A percentile compares a stretch with the other conserved stretches of the same genome.
Conservation (phyloP, 1,140 invertebrate species). For the Oryctes rhinoceros region DNA sequence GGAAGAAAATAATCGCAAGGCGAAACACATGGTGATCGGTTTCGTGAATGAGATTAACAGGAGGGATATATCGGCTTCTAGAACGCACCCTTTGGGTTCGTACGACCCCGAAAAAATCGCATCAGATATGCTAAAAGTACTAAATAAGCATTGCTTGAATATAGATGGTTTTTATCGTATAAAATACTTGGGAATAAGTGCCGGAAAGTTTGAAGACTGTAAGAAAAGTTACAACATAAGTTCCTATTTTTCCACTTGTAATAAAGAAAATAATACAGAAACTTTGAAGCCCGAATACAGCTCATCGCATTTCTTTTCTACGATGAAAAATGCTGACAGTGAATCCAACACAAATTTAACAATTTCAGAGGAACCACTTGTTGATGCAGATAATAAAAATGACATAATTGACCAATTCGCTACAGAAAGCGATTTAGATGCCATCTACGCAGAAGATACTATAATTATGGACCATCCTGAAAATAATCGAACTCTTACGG, state of each 20-base stretch:
- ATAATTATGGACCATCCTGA: not conserved
- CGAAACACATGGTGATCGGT: constrained; percentile 71
- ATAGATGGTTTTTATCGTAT: constrained; percentile 61
- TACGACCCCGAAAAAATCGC: constrained; percentile 69
- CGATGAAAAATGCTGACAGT: not conserved
- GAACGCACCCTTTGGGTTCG: constrained; percentile 65
- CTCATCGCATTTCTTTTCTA: not conserved
- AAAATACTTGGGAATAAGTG: constrained; percentile 77
- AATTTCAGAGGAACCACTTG: not conserved
- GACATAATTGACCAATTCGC: not conserved
- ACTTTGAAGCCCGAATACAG: not conserved
- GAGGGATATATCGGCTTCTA: constrained; percentile 69
- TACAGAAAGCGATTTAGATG: not conserved
- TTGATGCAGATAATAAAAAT: not conserved
- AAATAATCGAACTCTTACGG: not conserved
- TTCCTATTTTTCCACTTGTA: constrained; percentile 66
- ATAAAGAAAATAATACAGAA: constrained; percentile 36
- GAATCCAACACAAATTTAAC: not conserved
- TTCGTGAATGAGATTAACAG: constrained; percentile 69
- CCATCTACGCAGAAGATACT: not conserved
- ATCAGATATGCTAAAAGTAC: constrained; percentile 67
- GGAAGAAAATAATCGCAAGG: constrained; percentile 73
- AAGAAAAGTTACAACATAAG: constrained; percentile 69
- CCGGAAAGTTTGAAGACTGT: constrained; percentile 78
- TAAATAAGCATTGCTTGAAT: constrained; percentile 66